A percentile compares a stretch with the other conserved stretches of the same genome.
phyloP scores from a whole-genome alignment of 2,113 vertebrate species.

The Notothenia coriiceps region DNA sequence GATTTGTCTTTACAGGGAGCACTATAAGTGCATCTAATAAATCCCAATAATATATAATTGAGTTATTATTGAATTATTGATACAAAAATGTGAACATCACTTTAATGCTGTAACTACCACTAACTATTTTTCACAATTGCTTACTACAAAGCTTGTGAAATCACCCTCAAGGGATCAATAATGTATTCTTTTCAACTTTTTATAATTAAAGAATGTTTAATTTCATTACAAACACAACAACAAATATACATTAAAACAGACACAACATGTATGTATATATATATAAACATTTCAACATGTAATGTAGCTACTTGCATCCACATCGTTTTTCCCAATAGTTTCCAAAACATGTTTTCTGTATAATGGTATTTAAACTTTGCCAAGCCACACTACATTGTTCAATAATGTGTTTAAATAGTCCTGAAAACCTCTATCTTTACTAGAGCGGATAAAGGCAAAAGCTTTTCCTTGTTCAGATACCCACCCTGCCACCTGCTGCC shows the following conservation, averaged over 20 bases:
- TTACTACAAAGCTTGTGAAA: background rate
- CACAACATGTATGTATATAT: too few species aligned
- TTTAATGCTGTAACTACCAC: background rate
- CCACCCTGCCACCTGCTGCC: background rate
- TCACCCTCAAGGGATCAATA: background rate
- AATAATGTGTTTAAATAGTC: background rate
- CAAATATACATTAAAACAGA: too few species aligned
- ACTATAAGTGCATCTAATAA: background rate
- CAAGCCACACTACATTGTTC: background rate
- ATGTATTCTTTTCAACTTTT: too few species aligned
- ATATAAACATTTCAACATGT: too few species aligned
- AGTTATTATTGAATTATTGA: background rate
- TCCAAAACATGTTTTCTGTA: too few species aligned
- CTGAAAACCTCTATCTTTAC: background rate
- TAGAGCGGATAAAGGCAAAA: background rate
- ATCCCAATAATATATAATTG: background rate
- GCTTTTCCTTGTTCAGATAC: background rate
- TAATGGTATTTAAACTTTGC: too few species aligned
- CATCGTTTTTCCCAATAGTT: too few species aligned
- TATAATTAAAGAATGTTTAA: too few species aligned
- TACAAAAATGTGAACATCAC: background rate
- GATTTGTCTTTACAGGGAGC: background rate
- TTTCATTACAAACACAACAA: too few species aligned
- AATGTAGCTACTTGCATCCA: too few species aligned
- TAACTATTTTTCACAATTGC: background rate